Evolutionary conservation across 2,888 invertebrate genomes (phyloP), one percentile per base, ranked within the genome.

Genomic region (Elegia similella): DNA sequence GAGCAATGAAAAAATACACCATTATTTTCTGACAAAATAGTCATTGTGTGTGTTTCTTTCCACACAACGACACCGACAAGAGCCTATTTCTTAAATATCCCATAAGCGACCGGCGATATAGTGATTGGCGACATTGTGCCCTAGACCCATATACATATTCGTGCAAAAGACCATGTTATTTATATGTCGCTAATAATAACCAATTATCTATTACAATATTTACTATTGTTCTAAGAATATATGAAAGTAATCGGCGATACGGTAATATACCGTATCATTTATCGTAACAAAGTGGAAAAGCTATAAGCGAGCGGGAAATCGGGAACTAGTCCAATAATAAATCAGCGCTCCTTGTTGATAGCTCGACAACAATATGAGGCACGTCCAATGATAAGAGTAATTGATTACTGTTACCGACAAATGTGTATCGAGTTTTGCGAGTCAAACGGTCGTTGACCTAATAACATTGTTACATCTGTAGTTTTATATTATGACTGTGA

Each of bases 401-500:
- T 54, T 43, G 43, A 54, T 54, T 54, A 43, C 43, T 34, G 10
- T 50, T 12, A 10, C n/a, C 46, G 32, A 48, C 32, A 34, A 34
- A 34, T 34, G 30, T 50, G n/a, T 48, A 6, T 48, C 23, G 2
- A 43, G 43, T 43, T 15, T 15, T 15, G 6, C 23, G 23, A 23
- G 23, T 23, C n/a, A 23, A 23, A 23, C 2, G 23, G 23, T 23
- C 23, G 5, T 23, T 23, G 23, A 5, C 23, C 23, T 23, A 23
- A 23, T 3, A 23, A 23, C 23, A 23, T 23, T 23, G 23, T n/a
- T n/a, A n/a, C n/a, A n/a, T n/a, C n/a, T n/a, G n/a, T n/a, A n/a
- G 23, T 23, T 23, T 23, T 23, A 23, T 23, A 23, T 3, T 23
- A 23, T 23, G 23, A 23, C 23, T 5, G 5, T 23, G 23, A 23